Evolutionary conservation across 2,113 vertebrate genomes (phyloP).

Genomic region (Tinamus guttatus): DNA sequence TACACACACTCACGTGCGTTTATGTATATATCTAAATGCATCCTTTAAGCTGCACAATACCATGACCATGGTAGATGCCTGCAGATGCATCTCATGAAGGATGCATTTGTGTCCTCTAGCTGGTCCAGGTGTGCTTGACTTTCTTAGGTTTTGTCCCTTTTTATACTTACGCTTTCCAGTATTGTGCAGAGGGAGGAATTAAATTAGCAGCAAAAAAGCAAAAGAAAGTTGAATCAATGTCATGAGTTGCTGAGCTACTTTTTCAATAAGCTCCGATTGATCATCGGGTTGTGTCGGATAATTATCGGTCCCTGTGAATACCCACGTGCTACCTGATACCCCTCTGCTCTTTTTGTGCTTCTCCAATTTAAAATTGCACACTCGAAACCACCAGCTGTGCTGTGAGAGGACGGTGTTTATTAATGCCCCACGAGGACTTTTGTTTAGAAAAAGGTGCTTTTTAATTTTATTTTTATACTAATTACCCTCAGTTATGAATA

Average conservation of each 20-base stretch:
- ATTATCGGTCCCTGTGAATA: not conserved
- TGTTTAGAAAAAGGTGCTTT: not conserved
- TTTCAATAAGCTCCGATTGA: not conserved
- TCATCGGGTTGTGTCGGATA: not conserved
- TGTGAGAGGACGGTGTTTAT: not conserved
- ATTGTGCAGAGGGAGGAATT: not conserved
- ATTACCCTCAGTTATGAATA: not conserved
- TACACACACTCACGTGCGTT: too few species aligned
- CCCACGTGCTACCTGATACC: not conserved
- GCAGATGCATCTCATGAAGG: not conserved
- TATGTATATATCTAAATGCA: too few species aligned
- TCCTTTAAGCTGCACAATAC: too few species aligned
- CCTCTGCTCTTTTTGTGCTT: not conserved
- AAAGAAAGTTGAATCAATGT: not conserved
- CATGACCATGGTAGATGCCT: too few species aligned
- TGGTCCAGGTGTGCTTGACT: not conserved
- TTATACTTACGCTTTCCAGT: accelerated
- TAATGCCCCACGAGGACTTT: not conserved
- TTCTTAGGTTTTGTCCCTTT: not conserved
- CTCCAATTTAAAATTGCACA: not conserved
- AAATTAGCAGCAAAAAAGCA: not conserved
- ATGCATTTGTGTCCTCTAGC: not conserved
- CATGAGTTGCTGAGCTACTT: not conserved
- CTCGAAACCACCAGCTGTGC: not conserved
- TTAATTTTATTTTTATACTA: not conserved